A percentile compares a stretch with the other conserved stretches of the same genome.
These are phyloP conservation scores for Pterocles burchelli DNA, from an alignment of 2,113 vertebrate genomes.

Conservation along the genomic window DNA sequence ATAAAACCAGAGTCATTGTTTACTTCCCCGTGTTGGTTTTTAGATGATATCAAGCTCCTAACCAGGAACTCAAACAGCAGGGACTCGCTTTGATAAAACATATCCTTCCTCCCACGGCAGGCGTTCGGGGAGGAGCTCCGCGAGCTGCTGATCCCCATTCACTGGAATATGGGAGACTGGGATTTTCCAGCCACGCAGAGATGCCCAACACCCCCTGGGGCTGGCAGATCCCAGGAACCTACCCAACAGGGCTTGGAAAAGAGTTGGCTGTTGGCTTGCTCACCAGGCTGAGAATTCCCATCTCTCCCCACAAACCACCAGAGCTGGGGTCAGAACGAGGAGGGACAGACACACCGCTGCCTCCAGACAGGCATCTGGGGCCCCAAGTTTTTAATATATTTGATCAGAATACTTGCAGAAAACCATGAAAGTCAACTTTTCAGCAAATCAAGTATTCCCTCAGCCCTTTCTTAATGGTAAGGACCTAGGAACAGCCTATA, in stretches of 20 bases:
- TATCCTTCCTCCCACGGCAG: slow-evolving; percentile 20
- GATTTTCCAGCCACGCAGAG: neutral
- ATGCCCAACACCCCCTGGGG: fast-evolving
- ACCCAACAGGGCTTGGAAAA: neutral
- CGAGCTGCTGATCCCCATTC: neutral
- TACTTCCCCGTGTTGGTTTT: slow-evolving; percentile 4
- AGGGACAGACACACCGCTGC: fast-evolving
- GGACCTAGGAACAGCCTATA: neutral
- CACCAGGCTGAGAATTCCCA: neutral
- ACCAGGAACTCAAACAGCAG: slow-evolving; percentile 63
- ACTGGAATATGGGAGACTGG: fast-evolving
- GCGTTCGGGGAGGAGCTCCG: neutral
- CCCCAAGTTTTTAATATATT: fast-evolving
- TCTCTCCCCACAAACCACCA: neutral
- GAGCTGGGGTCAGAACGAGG: neutral
- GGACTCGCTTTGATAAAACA: slow-evolving; percentile 28
- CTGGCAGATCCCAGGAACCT: neutral
- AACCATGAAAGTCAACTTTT: fast-evolving
- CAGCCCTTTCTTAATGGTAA: neutral
- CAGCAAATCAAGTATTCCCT: neutral
- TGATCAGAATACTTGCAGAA: neutral
- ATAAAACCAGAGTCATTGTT: slow-evolving; percentile 10
- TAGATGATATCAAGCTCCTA: slow-evolving; percentile 24
- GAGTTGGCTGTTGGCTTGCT: neutral
- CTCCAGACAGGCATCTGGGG: neutral